Evolutionary conservation across 2,113 vertebrate species (phyloP), one percentile per base, ranked within the genome.

Genomic region (Maccullochella peelii): DNA sequence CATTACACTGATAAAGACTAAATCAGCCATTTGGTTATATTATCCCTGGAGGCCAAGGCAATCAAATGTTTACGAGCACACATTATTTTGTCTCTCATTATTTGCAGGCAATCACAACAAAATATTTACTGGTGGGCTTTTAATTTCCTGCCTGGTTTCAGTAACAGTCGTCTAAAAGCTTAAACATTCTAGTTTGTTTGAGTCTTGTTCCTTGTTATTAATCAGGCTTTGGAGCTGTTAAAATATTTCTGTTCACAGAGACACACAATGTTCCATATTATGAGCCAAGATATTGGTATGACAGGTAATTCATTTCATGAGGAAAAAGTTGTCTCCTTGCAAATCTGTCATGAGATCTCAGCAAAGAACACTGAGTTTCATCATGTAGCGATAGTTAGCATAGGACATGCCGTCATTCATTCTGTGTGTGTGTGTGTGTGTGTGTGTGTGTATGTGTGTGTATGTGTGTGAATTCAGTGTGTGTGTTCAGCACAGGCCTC

Each of bases 11-110:
- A 89, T 91, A 83, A 90, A 88, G 78, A 82, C 38, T 75, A 79
- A 92, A 89, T 87, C 50, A 68, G 79, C 65, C 69, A 65, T 90
- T 89, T 82, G 67, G 72, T 88, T 92, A 77, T 83, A 82, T 82
- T 83, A 81, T 40, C 69, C 63, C 85, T 40, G 42, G 49, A 85
- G 70, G 73, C 70, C 38, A 30, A 12, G 20, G 61, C 72, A 83
- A 80, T 90, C 62, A 90, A 92, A 90, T 85, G 68, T 91, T 93
- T 91, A 93, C 36, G 66, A 90, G 85, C 52, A 25, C 44, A 67
- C 80, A 86, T 91, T 87, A 86, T 86, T 90, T 89, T 83, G 61
- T 79, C 65, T 81, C 72, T 87, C 59, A 69, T 85, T 90, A 82
- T 94, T 94, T 88, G 86, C 58, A 80, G 68, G 65, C 73, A 86